Evolutionary conservation across 2,797 vertebrate genomes (phyloP).

Genomic region (Lithobates pipiens): DNA sequence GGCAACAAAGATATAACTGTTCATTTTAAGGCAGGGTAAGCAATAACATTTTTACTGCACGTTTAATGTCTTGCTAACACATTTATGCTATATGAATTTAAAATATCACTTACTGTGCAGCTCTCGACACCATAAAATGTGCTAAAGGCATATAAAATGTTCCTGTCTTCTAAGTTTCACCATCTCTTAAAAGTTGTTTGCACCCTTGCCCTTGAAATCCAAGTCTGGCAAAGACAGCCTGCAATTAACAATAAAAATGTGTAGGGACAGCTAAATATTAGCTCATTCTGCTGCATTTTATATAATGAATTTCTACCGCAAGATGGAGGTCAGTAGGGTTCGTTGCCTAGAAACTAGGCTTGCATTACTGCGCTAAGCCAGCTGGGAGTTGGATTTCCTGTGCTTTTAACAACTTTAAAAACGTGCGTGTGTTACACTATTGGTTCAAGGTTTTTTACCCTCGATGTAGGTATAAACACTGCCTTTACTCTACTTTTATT

Average conservation of each 20-base stretch:
- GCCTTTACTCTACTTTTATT: not conserved
- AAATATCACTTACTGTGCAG: constrained; percentile 41
- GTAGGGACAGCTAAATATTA: constrained; percentile 60
- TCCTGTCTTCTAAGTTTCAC: constrained; percentile 41
- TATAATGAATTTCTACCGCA: constrained; percentile 58
- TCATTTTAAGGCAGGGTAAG: constrained; percentile 29
- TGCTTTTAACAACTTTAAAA: constrained; percentile 45
- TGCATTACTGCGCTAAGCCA: constrained; percentile 29
- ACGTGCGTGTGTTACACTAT: constrained; percentile 20
- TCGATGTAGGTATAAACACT: not conserved
- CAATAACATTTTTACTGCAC: constrained; percentile 36
- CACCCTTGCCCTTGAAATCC: constrained; percentile 48
- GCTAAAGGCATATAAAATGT: constrained; percentile 45
- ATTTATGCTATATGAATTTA: constrained; percentile 48
- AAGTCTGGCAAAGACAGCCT: constrained; percentile 55
- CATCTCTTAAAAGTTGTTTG: constrained; percentile 32
- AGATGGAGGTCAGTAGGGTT: constrained; percentile 59
- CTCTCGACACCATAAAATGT: constrained; percentile 29
- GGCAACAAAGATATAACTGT: constrained; percentile 8
- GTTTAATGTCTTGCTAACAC: constrained; percentile 46
- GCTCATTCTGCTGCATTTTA: constrained; percentile 55
- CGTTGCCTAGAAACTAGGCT: constrained; percentile 59
- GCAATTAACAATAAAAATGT: constrained; percentile 57
- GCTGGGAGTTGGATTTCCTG: constrained; percentile 41
- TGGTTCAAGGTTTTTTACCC: constrained; percentile 17